Conservation (phyloP, 1,140 invertebrate genomes). For the Drosophila lacteicornis region DNA sequence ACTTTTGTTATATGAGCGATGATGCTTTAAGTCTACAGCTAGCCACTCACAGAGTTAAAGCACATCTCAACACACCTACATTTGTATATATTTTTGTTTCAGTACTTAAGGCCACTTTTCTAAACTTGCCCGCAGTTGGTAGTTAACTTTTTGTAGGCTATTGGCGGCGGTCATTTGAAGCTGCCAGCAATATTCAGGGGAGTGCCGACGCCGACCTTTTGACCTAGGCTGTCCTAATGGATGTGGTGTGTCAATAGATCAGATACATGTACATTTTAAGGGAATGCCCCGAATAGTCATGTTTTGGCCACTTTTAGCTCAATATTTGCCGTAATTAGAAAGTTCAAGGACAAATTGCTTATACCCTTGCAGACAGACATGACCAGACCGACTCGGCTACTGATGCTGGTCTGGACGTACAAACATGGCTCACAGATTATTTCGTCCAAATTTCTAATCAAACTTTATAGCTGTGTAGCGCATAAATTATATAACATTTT, state of each 20-base stretch:
- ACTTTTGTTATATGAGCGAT: slow-evolving; percentile 40
- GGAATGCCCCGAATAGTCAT: neutral
- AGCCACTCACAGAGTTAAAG: slow-evolving; percentile 15
- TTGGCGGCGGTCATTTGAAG: slow-evolving; percentile 56
- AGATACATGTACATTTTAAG: neutral
- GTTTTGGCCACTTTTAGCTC: neutral
- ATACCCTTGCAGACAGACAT: neutral
- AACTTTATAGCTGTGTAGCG: too few species aligned
- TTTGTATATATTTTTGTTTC: slow-evolving; percentile 41
- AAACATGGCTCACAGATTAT: too few species aligned
- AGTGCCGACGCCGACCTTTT: slow-evolving; percentile 2
- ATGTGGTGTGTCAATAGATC: neutral
- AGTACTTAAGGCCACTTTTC: slow-evolving; percentile 66
- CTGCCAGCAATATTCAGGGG: slow-evolving; percentile 9
- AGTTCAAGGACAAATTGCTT: neutral
- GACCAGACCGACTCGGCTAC: too few species aligned
- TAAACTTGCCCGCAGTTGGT: slow-evolving; percentile 55
- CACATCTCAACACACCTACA: slow-evolving; percentile 39
- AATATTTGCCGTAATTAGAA: neutral
- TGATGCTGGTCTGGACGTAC: too few species aligned
- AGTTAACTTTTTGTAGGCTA: slow-evolving; percentile 57
- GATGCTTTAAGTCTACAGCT: slow-evolving; percentile 57
- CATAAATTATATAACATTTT: too few species aligned
- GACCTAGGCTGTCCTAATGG: neutral
- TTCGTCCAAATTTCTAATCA: too few species aligned